Base-by-base conservation (phyloP, 2,888 invertebrate genomes). In the Eulithis testata region DNA sequence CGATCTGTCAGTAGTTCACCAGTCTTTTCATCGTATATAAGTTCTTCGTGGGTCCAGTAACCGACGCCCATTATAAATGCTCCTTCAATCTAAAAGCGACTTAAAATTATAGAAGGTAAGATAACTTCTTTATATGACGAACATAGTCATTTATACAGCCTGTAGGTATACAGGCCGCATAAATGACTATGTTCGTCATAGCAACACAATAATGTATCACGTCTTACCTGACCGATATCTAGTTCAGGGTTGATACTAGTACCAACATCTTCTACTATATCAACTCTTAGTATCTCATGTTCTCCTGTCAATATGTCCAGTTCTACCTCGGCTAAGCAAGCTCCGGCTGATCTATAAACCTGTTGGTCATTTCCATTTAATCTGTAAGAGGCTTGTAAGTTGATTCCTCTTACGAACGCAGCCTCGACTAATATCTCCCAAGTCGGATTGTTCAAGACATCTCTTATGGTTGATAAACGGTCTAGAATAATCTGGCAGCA, bases 41-140 rank as follows among this genome's bases (percentile, higher is more conserved):
- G 79, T 72, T 96, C 94, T 80, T 97, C 97, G 0, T 93, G 94
- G 0, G 96, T 95, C 94, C 95, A 96, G 77, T 96, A 96, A 0
- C 98, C 97, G 1, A 93, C 82, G 45, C 93, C 96, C 96, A 96
- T 96, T 4, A 95, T 87, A 72, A 96, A 97, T 0, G 96, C 96
- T 0, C 97, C 97, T 84, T 96, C 96, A 11, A 96, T 79, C 91
- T 91, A 44, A 65, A 58, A 64, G 9, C 44, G 27, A 44, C 7
- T 12, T 37, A 40, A 11, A n/a, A 40, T 40, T 40, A 8, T 5
- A 11, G 9, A 6, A 31, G 31, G 31, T 31, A 31, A 31, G 31
- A 31, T 31, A 3, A 31, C 6, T 31, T 6, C 31, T 31, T 3
- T 31, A 3, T 31, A 6, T 31, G 31, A 31, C 31, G 6, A 31